These are phyloP conservation scores for Lamellibrachia columna DNA, from an alignment of 2,888 invertebrate species.

Conservation along the genomic window DNA sequence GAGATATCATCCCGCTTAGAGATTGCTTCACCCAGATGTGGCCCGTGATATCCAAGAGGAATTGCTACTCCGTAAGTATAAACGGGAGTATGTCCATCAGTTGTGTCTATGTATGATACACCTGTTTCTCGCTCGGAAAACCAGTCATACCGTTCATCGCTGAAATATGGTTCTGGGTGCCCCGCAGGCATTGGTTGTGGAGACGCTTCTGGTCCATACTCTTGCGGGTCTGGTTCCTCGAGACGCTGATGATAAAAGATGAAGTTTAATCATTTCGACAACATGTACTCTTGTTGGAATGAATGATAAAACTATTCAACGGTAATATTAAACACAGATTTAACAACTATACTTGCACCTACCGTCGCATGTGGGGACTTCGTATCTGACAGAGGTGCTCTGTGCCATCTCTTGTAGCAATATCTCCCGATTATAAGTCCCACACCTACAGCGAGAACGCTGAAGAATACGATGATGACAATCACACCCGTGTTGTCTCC, in stretches of 20 bases:
- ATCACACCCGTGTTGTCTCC: neutral
- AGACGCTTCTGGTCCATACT: neutral
- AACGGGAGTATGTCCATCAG: neutral
- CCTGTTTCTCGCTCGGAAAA: neutral
- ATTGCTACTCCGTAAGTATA: neutral
- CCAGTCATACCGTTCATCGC: neutral
- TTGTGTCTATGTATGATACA: neutral
- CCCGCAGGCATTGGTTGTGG: neutral
- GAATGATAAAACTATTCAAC: too few species aligned
- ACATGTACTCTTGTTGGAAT: too few species aligned
- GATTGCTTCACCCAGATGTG: neutral
- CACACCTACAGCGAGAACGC: neutral
- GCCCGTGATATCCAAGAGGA: neutral
- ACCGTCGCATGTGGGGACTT: neutral
- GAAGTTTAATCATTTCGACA: neutral
- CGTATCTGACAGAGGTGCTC: neutral
- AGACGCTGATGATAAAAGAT: neutral
- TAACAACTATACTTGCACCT: neutral
- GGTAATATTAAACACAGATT: too few species aligned
- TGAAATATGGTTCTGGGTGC: neutral
- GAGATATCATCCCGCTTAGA: neutral
- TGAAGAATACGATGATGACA: neutral
- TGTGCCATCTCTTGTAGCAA: neutral
- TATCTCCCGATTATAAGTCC: neutral
- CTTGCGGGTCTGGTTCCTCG: neutral